Conservation (phyloP, 2,888 invertebrate species). For the Ypsolopha scabrella region DNA sequence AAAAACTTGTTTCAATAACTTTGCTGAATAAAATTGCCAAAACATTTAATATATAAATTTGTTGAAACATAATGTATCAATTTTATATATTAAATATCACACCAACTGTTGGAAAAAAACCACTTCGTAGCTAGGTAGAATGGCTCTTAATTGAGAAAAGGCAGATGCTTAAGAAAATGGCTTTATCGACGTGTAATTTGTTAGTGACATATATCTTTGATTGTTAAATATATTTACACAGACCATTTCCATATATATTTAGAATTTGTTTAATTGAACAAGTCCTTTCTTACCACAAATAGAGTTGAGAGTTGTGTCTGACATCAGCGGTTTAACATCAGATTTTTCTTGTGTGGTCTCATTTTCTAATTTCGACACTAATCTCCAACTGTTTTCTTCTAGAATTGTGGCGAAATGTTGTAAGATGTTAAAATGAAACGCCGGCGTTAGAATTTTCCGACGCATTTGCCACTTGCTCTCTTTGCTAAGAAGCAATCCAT, state of each 20-base stretch:
- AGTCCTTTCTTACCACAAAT: conserved; percentile 70
- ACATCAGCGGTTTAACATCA: conserved; percentile 67
- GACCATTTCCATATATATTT: too few species aligned
- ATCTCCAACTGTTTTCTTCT: conserved; percentile 40
- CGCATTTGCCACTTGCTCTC: conserved; percentile 72
- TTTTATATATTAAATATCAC: too few species aligned
- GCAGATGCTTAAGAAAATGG: too few species aligned
- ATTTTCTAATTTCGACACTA: conserved; percentile 29
- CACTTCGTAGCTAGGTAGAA: too few species aligned
- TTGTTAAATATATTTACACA: too few species aligned
- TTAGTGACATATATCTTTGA: too few species aligned
- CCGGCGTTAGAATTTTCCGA: conserved; percentile 72
- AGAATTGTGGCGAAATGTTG: conserved; percentile 41
- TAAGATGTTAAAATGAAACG: conserved; percentile 75
- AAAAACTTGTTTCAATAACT: conserved; percentile 1
- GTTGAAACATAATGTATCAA: too few species aligned
- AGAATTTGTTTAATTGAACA: not conserved
- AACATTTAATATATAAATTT: too few species aligned
- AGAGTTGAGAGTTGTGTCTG: conserved; percentile 70
- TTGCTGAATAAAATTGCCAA: too few species aligned
- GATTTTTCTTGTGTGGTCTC: conserved; percentile 14
- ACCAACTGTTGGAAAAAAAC: too few species aligned
- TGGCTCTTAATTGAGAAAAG: too few species aligned
- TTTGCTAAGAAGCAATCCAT: conserved; percentile 38
- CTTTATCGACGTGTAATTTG: too few species aligned